Conservation (phyloP, 2,113 vertebrate genomes). For the Vidua macroura region DNA sequence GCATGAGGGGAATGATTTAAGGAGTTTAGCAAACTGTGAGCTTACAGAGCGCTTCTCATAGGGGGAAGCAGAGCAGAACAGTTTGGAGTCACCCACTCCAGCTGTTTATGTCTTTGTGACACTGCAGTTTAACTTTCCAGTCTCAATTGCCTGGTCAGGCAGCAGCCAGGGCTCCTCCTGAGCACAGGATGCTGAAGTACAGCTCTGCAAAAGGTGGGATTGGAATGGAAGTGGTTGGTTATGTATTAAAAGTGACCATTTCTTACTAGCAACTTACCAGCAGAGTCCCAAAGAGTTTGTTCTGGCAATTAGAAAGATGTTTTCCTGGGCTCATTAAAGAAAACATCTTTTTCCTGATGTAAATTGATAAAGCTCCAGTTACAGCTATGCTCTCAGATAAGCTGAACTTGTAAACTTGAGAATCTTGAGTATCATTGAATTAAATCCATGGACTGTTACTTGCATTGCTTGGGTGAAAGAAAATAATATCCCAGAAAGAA, state of each 20-base stretch:
- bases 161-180: not conserved
- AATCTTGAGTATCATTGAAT: not conserved
- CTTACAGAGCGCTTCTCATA: not conserved
- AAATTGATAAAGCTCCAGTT: not conserved
- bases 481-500: not conserved
- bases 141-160: too few species aligned
- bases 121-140: not conserved
- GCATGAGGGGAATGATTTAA: not conserved
- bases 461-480: not conserved
- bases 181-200: not conserved
- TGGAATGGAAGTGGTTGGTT: not conserved
- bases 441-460: not conserved
- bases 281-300: not conserved
- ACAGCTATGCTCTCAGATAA: not conserved
- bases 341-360: not conserved
- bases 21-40: not conserved
- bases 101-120: not conserved
- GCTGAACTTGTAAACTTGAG: not conserved
- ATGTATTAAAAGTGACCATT: not conserved
- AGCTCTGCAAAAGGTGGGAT: not conserved
- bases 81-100: not conserved
- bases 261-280: not conserved
- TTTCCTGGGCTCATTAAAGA: not conserved
- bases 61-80: not conserved
- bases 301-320: not conserved